Evolutionary conservation across 2,797 vertebrate genomes (phyloP).

Genomic region (Microctenopoma stevenorrisi): DNA sequence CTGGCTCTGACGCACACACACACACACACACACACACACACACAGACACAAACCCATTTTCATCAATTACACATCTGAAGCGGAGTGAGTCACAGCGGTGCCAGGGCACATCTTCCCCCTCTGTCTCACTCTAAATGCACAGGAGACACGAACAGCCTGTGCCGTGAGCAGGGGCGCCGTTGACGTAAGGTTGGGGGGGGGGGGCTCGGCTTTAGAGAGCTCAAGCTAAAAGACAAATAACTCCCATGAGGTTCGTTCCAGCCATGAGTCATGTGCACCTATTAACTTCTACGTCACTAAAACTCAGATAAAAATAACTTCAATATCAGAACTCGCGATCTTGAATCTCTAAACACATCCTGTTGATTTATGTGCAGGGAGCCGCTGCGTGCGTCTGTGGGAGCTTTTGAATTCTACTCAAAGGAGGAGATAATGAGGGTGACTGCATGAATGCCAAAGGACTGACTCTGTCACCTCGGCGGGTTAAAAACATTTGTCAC

Average conservation of each 20-base stretch:
- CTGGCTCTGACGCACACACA: slow-evolving; percentile 61
- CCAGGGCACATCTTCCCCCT: slow-evolving; percentile 18
- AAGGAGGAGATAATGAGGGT: slow-evolving; percentile 41
- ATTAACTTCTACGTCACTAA: slow-evolving; percentile 45
- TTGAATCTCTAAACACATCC: slow-evolving; percentile 21
- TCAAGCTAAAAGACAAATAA: slow-evolving; percentile 7
- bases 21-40: slow-evolving; percentile 36
- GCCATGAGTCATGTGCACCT: slow-evolving; percentile 60
- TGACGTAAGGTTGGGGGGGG: slow-evolving; percentile 37
- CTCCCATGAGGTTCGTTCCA: slow-evolving; percentile 47
- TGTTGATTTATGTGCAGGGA: slow-evolving; percentile 20
- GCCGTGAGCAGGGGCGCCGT: slow-evolving; percentile 15
- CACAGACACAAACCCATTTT: slow-evolving; percentile 26
- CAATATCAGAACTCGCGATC: slow-evolving; percentile 12
- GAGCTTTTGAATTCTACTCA: slow-evolving; percentile 9
- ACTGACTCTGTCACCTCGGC: slow-evolving; percentile 48
- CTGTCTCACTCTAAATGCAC: slow-evolving; percentile 11
- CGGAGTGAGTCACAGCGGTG: slow-evolving; percentile 67
- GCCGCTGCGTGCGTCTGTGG: neutral
- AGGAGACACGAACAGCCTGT: slow-evolving; percentile 34
- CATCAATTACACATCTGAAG: slow-evolving; percentile 37
- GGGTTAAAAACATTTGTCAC: slow-evolving; percentile 59
- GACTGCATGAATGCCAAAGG: slow-evolving; percentile 38
- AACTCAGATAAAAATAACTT: slow-evolving; percentile 54
- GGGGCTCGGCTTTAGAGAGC: slow-evolving; percentile 9